Evolutionary conservation across 1,140 invertebrate genomes (phyloP), one percentile per base, ranked within the genome.

Genomic region (Sycophila sp.): DNA sequence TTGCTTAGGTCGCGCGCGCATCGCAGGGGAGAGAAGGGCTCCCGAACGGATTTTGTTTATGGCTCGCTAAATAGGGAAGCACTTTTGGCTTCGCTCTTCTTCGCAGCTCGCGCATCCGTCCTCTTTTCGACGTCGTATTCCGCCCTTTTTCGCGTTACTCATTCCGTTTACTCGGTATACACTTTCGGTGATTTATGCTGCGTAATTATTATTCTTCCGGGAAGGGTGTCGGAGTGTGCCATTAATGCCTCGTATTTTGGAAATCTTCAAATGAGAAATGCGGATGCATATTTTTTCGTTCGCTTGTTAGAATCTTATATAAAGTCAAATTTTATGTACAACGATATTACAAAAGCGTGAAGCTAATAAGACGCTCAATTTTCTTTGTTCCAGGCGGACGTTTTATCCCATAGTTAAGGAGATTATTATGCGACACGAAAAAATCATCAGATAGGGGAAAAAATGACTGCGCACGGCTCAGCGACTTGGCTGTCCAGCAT

Each of bases 401-500:
- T 5, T 56, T 45, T 56, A 56, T 63, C 34, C 42, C 24, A 55
- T 55, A 34, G 68, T 56, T 36, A 63, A 70, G 17, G 53, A n/a
- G 32, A 70, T 40, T 70, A 70, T 56, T 70, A 70, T 70, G 68
- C 49, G 30, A 64, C 22, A 70, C 49, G 60, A 56, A 56, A 64
- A 47, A 63, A 70, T 70, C 51, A 64, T 2, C 19, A 60, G 62
- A 65, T 65, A 77, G 71, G 75, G n/a, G 79, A 78, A 76, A 82
- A 82, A 76, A 82, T 82, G 81, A 79, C 76, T 74, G 75, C 75
- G 73, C 73, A 80, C 76, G 74, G 72, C 70, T 76, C 75, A 67
- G 69, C 75, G 66, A 75, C 71, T 58, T 78, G 80, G 80, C 71
- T 82, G 71, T 75, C 80, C 65, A 76, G 80, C 75, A 76, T 80